A percentile compares a stretch with the other conserved stretches of the same genome.
These are phyloP conservation scores for Melanotaenia pygmaea DNA, from an alignment of 2,797 vertebrate species.

Conservation along the genomic window DNA sequence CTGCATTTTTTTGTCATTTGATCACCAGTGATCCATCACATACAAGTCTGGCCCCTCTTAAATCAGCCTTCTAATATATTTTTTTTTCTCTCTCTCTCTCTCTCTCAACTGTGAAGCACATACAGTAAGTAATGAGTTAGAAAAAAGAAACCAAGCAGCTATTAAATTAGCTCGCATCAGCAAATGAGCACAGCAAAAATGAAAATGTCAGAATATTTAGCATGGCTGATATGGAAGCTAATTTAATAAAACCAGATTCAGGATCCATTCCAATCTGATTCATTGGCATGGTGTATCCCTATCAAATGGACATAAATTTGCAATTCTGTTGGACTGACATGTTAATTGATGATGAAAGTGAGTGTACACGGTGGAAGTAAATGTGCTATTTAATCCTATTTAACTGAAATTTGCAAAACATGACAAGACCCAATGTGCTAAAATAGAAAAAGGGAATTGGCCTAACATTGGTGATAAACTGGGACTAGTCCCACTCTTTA, in stretches of 20 bases:
- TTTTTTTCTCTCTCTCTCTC: background rate
- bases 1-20: background rate
- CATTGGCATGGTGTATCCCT: background rate
- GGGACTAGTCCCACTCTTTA: background rate
- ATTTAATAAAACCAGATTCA: background rate
- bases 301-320: background rate
- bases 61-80: background rate
- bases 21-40: slow-evolving; percentile 5
- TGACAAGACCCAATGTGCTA: background rate
- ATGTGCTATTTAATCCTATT: background rate
- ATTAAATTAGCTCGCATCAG: background rate
- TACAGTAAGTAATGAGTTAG: background rate
- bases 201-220: background rate
- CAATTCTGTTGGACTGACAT: background rate
- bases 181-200: slow-evolving; percentile 1
- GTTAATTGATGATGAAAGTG: background rate
- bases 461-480: background rate
- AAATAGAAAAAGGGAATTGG: background rate
- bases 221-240: background rate
- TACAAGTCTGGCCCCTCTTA: background rate
- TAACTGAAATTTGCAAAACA: background rate
- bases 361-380: background rate
- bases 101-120: background rate
- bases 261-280: background rate
- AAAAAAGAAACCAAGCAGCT: background rate